Percentiles rank a stretch among this genome's conserved stretches.
Conservation (phyloP, 1,140 invertebrate species). For the Rhagoletis zephyria region DNA sequence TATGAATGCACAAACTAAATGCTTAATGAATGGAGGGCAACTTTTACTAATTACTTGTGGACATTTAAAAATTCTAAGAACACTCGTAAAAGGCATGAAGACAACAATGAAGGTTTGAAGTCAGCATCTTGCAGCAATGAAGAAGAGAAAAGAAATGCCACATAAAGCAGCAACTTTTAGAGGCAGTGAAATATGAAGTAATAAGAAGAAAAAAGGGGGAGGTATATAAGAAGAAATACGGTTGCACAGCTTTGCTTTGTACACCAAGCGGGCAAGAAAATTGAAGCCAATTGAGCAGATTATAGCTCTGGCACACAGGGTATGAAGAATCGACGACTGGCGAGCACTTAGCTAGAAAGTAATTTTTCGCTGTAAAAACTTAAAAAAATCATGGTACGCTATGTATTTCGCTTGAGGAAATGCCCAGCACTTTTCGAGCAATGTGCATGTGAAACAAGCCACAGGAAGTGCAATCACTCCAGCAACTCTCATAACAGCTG, state of each 20-base stretch:
- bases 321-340: neutral
- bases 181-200: slow-evolving; percentile 1
- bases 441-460: slow-evolving; percentile 23
- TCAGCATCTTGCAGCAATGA: neutral
- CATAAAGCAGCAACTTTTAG: slow-evolving; percentile 15
- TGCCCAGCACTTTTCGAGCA: neutral
- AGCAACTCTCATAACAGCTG: neutral
- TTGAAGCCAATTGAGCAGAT: slow-evolving; percentile 5
- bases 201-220: neutral
- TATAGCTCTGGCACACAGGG: neutral
- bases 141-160: neutral
- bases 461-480: slow-evolving; percentile 25
- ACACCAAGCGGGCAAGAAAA: neutral
- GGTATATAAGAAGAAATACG: neutral
- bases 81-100: neutral
- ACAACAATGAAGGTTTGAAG: neutral
- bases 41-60: slow-evolving; percentile 40
- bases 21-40: slow-evolving; percentile 32
- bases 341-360: neutral
- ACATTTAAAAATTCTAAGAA: slow-evolving; percentile 49
- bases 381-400: neutral
- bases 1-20: slow-evolving; percentile 43
- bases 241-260: neutral
- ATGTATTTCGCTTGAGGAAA: neutral
- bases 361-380: neutral